Evolutionary conservation across 2,888 invertebrate genomes (phyloP).

Genomic region (Molanna angustata): DNA sequence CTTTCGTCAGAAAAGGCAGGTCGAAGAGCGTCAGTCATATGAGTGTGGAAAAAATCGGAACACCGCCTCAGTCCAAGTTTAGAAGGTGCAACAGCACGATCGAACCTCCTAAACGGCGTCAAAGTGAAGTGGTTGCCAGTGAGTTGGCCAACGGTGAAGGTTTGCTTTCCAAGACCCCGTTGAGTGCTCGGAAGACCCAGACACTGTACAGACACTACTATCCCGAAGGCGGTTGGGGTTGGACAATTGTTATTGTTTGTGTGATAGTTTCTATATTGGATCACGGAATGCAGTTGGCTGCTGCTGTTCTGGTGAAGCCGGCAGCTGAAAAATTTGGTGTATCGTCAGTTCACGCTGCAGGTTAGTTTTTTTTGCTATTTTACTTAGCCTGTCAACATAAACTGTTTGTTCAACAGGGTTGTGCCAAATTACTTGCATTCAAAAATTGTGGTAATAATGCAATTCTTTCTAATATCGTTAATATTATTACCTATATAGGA

Average conservation of each 20-base stretch:
- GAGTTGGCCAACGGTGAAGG: constrained; percentile 20
- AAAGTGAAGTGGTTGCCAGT: constrained; percentile 28
- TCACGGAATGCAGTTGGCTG: constrained; percentile 70
- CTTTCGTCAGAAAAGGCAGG: constrained; percentile 47
- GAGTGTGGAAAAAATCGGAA: constrained; percentile 22
- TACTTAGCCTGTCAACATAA: neutral
- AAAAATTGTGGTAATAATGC: no score
- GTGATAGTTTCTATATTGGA: constrained; percentile 70
- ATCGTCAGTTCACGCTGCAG: constrained; percentile 29
- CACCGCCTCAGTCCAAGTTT: constrained; percentile 19
- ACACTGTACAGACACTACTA: constrained; percentile 74
- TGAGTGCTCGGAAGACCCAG: constrained; percentile 61
- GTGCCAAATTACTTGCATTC: no score
- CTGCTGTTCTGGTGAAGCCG: constrained; percentile 37
- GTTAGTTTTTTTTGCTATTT: constrained; percentile 19
- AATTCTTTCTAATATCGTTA: no score
- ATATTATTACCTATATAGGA: no score
- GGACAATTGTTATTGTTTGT: constrained; percentile 73
- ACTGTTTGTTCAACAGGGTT: no score
- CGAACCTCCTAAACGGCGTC: constrained; percentile 26
- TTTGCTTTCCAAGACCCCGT: constrained; percentile 33
- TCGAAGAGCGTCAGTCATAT: constrained; percentile 47
- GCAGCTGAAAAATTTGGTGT: constrained; percentile 29
- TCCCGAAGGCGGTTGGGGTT: constrained; percentile 89
- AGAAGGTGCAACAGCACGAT: constrained; percentile 31